phyloP scores from a whole-genome alignment of 1,140 invertebrate genomes.

The Oryctes rhinoceros region DNA sequence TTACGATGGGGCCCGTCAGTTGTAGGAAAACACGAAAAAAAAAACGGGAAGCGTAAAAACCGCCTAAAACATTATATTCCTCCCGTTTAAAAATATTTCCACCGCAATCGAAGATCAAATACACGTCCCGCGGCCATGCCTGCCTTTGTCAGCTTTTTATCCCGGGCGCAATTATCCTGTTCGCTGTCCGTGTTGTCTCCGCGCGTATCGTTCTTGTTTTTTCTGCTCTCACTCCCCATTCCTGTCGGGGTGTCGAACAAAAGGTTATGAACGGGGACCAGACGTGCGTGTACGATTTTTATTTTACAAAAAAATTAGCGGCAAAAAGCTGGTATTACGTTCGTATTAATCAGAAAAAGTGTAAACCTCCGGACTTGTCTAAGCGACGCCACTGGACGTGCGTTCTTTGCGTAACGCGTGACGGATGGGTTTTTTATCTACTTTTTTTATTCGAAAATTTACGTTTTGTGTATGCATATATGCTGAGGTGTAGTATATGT shows the following conservation, averaged over 20 bases:
- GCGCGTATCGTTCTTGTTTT: not conserved
- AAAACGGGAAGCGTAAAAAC: not conserved
- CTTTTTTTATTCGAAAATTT: not conserved
- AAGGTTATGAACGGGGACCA: not conserved
- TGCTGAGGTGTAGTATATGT: not conserved
- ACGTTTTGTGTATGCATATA: not conserved
- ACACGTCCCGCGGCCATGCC: not conserved
- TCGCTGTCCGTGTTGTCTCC: not conserved
- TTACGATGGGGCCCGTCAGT: not conserved
- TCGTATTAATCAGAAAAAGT: not conserved
- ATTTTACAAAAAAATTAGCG: not conserved
- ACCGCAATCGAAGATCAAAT: constrained; percentile 9
- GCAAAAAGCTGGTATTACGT: not conserved
- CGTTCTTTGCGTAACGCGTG: not conserved
- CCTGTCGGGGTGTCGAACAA: not conserved
- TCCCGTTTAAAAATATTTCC: not conserved
- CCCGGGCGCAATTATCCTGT: not conserved
- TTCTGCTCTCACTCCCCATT: not conserved
- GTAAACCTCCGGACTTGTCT: not conserved
- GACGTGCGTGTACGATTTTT: not conserved
- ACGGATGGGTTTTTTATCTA: not conserved
- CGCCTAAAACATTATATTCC: not conserved
- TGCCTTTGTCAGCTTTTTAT: constrained; percentile 21
- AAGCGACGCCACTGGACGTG: not conserved
- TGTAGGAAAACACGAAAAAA: not conserved